A percentile compares a stretch with the other conserved stretches of the same genome.
These are phyloP conservation scores for Sphaeramia orbicularis DNA, from an alignment of 2,797 vertebrate genomes.

Conservation along the genomic window DNA sequence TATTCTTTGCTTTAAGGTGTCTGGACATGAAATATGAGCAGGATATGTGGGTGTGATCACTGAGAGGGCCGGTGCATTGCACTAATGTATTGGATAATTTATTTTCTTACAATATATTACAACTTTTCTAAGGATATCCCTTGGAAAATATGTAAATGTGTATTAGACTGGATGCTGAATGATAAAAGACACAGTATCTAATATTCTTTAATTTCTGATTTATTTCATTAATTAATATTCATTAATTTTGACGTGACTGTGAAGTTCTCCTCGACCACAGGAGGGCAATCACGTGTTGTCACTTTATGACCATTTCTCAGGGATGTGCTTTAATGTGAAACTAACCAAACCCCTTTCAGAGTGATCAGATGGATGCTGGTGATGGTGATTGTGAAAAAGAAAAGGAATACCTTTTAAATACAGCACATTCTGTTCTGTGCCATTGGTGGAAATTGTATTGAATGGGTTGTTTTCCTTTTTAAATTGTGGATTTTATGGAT, in stretches of 20 bases:
- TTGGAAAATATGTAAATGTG: conserved; percentile 53
- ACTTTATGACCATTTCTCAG: conserved; percentile 81
- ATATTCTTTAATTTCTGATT: conserved; percentile 55
- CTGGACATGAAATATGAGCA: conserved; percentile 31
- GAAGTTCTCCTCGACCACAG: conserved; percentile 69
- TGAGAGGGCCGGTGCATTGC: conserved; percentile 48
- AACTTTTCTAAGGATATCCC: conserved; percentile 69
- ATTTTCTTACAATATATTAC: conserved; percentile 78
- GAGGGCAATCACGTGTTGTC: conserved; percentile 62
- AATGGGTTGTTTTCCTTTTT: conserved; percentile 43
- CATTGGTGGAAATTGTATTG: conserved; percentile 38
- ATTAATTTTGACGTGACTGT: conserved; percentile 58
- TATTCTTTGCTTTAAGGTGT: conserved; percentile 64
- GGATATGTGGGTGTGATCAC: background rate
- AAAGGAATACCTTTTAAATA: conserved; percentile 32
- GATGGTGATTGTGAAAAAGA: conserved; percentile 12
- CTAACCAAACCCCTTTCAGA: conserved; percentile 51
- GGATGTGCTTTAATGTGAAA: conserved; percentile 68
- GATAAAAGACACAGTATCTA: conserved; percentile 46
- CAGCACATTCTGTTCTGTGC: conserved; percentile 66
- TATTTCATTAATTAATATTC: conserved; percentile 36
- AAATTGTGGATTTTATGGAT: conserved; percentile 18
- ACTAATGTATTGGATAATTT: conserved; percentile 74
- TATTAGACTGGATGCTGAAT: conserved; percentile 40
- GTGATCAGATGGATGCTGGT: conserved; percentile 35